Base-by-base conservation (phyloP, 2,888 invertebrate species). In the Macropis europaea region DNA sequence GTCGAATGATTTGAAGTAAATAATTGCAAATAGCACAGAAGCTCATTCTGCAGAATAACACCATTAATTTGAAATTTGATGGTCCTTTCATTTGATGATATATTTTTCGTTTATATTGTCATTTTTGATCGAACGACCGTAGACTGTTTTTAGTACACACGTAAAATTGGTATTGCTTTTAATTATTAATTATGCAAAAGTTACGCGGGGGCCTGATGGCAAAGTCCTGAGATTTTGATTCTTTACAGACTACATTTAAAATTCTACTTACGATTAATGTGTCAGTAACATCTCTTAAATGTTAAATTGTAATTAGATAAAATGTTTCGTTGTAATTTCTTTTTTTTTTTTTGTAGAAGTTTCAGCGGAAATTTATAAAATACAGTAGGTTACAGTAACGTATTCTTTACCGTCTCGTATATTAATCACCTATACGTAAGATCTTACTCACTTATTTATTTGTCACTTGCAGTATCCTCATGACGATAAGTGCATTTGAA, bases 401-500 rank as follows among this genome's bases (percentile, higher is more conserved):
- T 40, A 47, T 63, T 79, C 59, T 22, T 42, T 56, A 71, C 61
- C 19, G 26, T 63, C 61, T 77, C 57, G 67, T 61, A 26, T 68
- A 56, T 73, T 76, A 76, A 56, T 79, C 59, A 67, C 28, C 43
- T 36, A 73, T 28, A 47, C 60, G 47, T 76, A 68, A 77, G 45
- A 42, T 71, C 50, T 73, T 67, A 34, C 11, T 53, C 52, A 57
- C 36, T 38, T 76, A 77, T 79, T 79, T 79, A 79, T 79, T 79
- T 80, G 60, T 79, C 74, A 77, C 47, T 66, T 56, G 64, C 66
- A 76, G 70, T 79, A 79, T 62, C 76, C 61, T 79, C 59, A 56
- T 70, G 56, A 69, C 42, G 48, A 73, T 68, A 74, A 69, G 57
- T 63, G 66, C 77, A 74, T 80, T 74, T 77, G 60, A 63, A 70